These are phyloP conservation scores for Tupaia chinensis DNA, from an alignment of 2,113 vertebrate genomes.

Conservation along the genomic window DNA sequence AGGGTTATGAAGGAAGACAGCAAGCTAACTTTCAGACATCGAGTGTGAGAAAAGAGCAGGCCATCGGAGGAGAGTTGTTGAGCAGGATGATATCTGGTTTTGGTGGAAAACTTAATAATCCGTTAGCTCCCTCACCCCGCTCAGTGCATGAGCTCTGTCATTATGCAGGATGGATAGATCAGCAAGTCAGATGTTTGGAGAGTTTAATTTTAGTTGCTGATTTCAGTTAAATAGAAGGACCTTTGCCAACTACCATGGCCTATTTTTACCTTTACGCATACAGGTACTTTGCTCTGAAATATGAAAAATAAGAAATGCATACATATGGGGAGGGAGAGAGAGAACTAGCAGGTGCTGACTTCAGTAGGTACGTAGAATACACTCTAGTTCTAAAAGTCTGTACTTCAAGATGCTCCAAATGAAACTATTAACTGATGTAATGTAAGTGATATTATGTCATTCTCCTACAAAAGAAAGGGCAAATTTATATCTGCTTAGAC, in stretches of 20 bases:
- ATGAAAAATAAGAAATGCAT: background rate
- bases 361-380: fast-evolving
- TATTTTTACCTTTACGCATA: conserved; percentile 56
- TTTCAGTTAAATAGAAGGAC: conserved; percentile 64
- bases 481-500: background rate
- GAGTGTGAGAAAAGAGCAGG: background rate
- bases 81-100: background rate
- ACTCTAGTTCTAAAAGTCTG: background rate
- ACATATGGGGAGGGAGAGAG: background rate
- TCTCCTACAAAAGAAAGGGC: background rate
- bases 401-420: background rate
- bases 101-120: conserved; percentile 34
- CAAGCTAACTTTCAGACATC: background rate
- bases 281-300: conserved; percentile 31
- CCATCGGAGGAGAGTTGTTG: background rate
- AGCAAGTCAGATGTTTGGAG: conserved; percentile 62
- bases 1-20: background rate
- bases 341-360: background rate
- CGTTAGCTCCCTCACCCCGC: background rate
- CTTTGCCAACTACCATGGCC: conserved; percentile 44
- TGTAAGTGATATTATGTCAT: background rate
- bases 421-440: background rate
- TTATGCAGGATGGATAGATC: background rate
- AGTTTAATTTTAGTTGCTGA: conserved; percentile 69
- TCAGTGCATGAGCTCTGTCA: background rate